phyloP scores from a whole-genome alignment of 1,140 invertebrate genomes.

The Eulimnadia texana region DNA sequence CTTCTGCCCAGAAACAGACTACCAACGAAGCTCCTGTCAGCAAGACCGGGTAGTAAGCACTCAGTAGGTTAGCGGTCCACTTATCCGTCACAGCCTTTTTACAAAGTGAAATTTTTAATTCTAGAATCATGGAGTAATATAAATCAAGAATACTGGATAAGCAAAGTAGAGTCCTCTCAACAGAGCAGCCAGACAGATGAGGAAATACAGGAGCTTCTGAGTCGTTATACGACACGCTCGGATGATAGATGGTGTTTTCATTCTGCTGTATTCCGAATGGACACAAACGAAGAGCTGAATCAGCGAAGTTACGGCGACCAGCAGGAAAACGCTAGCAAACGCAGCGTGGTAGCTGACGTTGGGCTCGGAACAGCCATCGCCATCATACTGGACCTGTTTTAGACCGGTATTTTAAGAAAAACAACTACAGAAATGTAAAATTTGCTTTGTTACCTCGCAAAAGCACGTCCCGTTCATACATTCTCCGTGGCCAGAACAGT shows the following conservation, averaged over 20 bases:
- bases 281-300: slow-evolving; percentile 74
- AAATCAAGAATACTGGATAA: slow-evolving; percentile 51
- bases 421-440: slow-evolving; percentile 5
- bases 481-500: slow-evolving; percentile 77
- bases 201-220: slow-evolving; percentile 78
- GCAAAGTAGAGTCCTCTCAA: slow-evolving; percentile 79
- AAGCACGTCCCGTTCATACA: slow-evolving; percentile 79
- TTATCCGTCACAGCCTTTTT: slow-evolving; percentile 49
- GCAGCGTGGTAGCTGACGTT: slow-evolving; percentile 51
- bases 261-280: slow-evolving; percentile 59
- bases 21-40: slow-evolving; percentile 78
- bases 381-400: slow-evolving; percentile 49
- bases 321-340: slow-evolving; percentile 64
- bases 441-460: slow-evolving; percentile 50
- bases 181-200: slow-evolving; percentile 70
- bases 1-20: slow-evolving; percentile 91
- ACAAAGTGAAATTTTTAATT: not conserved
- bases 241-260: slow-evolving; percentile 63
- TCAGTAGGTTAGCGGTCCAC: slow-evolving; percentile 72
- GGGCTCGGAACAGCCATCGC: slow-evolving; percentile 41
- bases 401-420: not conserved
- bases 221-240: slow-evolving; percentile 73
- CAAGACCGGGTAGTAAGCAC: slow-evolving; percentile 78
- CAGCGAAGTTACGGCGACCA: slow-evolving; percentile 68
- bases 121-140: not conserved